A percentile compares a stretch with the other conserved stretches of the same genome.
These are phyloP conservation scores for Lypha dubia DNA, from an alignment of 2,888 invertebrate genomes.

Conservation along the genomic window DNA sequence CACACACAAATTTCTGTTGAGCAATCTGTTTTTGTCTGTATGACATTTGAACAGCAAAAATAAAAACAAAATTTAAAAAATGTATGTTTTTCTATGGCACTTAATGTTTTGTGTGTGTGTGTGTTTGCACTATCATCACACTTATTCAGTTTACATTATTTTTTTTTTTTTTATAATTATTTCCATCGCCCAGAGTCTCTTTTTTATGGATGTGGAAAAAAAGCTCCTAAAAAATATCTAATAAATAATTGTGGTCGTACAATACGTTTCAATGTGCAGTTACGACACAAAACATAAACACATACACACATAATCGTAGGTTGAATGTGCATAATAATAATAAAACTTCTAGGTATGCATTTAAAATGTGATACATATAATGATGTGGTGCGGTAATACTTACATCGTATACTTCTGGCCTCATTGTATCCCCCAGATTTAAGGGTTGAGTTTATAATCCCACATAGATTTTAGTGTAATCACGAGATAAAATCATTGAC, in stretches of 20 bases:
- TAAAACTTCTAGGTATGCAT: constrained; percentile 31
- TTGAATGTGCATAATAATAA: not conserved
- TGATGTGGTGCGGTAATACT: constrained; percentile 74
- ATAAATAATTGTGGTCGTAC: constrained; percentile 41
- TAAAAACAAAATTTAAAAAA: not conserved
- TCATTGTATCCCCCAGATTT: constrained; percentile 83
- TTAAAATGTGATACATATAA: not conserved
- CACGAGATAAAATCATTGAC: constrained; percentile 66
- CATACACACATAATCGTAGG: constrained; percentile 24
- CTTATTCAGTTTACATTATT: constrained; percentile 1
- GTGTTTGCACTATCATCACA: constrained; percentile 59
- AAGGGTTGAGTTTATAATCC: constrained; percentile 83
- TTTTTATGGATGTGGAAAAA: constrained; percentile 44
- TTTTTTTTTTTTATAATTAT: constrained; percentile 1
- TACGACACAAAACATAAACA: not conserved
- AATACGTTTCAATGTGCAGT: constrained; percentile 14
- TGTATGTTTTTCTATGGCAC: constrained; percentile 39
- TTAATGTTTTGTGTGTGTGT: constrained; percentile 31
- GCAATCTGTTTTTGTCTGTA: constrained; percentile 51
- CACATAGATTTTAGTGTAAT: constrained; percentile 77
- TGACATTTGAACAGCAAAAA: constrained; percentile 24
- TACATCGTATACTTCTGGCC: constrained; percentile 83
- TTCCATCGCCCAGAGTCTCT: constrained; percentile 10
- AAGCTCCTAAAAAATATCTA: constrained; percentile 47
- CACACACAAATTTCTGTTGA: not conserved